phyloP scores from a whole-genome alignment of 1,140 invertebrate genomes.

The Maconellicoccus hirsutus region DNA sequence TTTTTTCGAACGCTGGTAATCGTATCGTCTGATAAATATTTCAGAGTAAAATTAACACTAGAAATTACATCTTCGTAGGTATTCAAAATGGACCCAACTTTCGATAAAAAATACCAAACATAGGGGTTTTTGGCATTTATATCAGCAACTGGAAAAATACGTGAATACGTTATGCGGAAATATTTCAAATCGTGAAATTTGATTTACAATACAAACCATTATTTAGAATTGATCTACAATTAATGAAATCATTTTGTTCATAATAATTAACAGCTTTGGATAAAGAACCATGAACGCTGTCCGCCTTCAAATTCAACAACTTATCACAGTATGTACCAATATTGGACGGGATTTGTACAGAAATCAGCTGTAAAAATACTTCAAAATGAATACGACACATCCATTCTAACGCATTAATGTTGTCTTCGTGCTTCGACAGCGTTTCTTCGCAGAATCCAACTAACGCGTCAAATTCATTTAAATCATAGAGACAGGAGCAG shows the following conservation, averaged over 20 bases:
- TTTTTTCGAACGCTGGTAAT: neutral
- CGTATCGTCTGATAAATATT: neutral
- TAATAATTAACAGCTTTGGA: neutral
- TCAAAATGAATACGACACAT: neutral
- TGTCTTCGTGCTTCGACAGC: neutral
- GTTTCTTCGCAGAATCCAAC: neutral
- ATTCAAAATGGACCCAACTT: neutral
- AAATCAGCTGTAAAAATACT: neutral
- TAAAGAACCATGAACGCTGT: neutral
- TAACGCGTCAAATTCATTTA: neutral
- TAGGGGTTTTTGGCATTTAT: neutral
- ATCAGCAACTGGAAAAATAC: neutral
- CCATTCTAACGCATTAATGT: neutral
- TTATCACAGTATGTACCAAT: neutral
- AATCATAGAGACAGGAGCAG: neutral
- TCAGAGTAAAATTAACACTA: neutral
- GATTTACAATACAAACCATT: neutral
- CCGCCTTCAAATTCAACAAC: neutral
- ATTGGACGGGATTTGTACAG: neutral
- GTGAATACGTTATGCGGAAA: too few species aligned
- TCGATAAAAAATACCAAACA: neutral
- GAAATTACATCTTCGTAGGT: neutral
- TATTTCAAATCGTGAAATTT: too few species aligned
- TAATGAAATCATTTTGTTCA: neutral
- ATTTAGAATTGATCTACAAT: slow-evolving; percentile 26